Evolutionary conservation across 2,113 vertebrate species (phyloP).

Genomic region (Zeus faber): DNA sequence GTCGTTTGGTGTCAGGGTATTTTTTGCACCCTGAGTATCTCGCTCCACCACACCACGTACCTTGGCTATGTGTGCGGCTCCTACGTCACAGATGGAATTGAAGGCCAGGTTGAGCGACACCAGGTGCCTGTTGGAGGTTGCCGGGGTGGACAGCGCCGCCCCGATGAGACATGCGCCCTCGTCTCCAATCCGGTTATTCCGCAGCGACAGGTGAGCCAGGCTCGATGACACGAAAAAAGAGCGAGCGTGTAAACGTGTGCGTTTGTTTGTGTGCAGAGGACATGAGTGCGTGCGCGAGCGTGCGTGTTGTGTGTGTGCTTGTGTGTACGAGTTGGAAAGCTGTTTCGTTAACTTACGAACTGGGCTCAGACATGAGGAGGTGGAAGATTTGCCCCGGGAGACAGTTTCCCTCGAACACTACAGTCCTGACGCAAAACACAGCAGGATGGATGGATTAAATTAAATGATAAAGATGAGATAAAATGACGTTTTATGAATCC

Average conservation of each 20-base stretch:
- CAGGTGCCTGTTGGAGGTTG: slow-evolving; percentile 71
- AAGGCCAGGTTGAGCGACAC: slow-evolving; percentile 81
- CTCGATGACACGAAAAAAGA: slow-evolving; percentile 50
- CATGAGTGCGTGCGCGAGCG: too few species aligned
- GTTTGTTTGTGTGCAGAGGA: slow-evolving; percentile 5
- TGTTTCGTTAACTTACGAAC: slow-evolving; percentile 67
- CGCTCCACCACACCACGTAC: slow-evolving; percentile 53
- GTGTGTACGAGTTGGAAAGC: too few species aligned
- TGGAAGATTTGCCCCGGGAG: slow-evolving; percentile 73
- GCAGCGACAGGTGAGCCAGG: slow-evolving; percentile 77
- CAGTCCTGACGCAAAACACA: slow-evolving; percentile 59
- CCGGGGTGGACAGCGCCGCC: slow-evolving; percentile 69
- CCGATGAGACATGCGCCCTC: slow-evolving; percentile 74
- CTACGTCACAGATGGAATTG: slow-evolving; percentile 81
- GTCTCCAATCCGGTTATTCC: slow-evolving; percentile 78
- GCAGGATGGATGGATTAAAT: not conserved
- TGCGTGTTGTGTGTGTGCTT: not conserved
- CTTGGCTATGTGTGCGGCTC: slow-evolving; percentile 77
- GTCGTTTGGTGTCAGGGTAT: too few species aligned
- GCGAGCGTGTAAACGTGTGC: not conserved
- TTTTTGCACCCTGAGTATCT: not conserved
- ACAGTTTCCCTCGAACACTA: slow-evolving; percentile 80
- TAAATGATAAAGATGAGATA: too few species aligned
- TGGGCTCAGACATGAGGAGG: slow-evolving; percentile 73
- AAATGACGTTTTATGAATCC: too few species aligned